phyloP scores from a whole-genome alignment of 2,113 vertebrate species.

The Petrocephalus zakoni region DNA sequence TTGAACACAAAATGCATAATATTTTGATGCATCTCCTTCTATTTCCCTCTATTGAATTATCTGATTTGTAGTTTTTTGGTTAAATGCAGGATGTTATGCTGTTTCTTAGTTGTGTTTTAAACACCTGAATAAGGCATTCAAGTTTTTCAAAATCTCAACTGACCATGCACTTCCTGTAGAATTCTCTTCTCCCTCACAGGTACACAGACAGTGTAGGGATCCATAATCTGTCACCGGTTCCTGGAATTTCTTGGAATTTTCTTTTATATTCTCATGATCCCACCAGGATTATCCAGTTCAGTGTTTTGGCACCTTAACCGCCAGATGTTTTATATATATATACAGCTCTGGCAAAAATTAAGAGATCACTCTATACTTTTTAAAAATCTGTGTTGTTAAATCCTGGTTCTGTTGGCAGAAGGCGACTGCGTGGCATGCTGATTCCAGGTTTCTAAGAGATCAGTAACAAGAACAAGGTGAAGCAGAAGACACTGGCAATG shows the following conservation, averaged over 20 bases:
- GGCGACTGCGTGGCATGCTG: too few relatives aligned
- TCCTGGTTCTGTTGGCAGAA: too few relatives aligned
- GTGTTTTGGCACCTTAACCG: not conserved
- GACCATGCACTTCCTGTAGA: not conserved
- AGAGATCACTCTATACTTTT: too few relatives aligned
- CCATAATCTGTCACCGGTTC: not conserved
- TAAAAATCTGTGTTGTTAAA: too few relatives aligned
- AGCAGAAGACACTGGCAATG: too few relatives aligned
- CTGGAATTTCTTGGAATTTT: not conserved
- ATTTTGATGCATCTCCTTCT: not conserved
- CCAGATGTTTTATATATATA: not conserved
- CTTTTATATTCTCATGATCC: not conserved
- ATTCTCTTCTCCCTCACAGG: not conserved
- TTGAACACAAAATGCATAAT: not conserved
- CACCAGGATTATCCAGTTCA: not conserved
- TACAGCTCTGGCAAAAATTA: too few relatives aligned
- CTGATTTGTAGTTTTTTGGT: not conserved
- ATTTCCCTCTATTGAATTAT: too few relatives aligned
- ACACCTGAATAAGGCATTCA: not conserved
- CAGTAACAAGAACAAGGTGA: too few relatives aligned
- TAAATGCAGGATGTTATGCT: not conserved
- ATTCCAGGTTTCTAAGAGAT: too few relatives aligned
- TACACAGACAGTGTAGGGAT: not conserved
- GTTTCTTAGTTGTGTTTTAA: not conserved
- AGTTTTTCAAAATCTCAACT: not conserved